Percentiles rank a stretch among this genome's conserved stretches.
phyloP scores from a whole-genome alignment of 2,113 vertebrate genomes.

The Spea bombifrons region DNA sequence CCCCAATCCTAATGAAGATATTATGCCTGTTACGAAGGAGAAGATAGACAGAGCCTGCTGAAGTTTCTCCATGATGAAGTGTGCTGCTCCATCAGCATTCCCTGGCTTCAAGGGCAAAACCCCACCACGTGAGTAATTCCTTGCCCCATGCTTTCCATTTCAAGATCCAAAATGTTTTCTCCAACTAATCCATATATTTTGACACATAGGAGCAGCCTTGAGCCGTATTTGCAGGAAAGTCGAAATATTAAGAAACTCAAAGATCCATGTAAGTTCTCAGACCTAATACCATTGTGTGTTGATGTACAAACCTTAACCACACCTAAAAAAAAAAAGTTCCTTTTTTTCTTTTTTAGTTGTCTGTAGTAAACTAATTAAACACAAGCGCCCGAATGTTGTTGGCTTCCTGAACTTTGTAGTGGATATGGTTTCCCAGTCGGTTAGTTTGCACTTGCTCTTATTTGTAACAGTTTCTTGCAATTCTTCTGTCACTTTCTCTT shows the following conservation, averaged over 20 bases:
- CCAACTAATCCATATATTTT: neutral
- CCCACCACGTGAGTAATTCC: constrained; percentile 68
- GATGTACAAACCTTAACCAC: neutral
- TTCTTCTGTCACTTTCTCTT: too few species aligned
- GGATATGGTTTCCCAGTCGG: constrained; percentile 81
- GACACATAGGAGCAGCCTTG: constrained; percentile 68
- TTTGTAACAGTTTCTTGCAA: too few species aligned
- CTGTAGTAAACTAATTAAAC: constrained; percentile 76
- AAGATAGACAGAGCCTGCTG: constrained; percentile 79
- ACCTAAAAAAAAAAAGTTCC: neutral
- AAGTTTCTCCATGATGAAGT: constrained; percentile 86
- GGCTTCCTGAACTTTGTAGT: constrained; percentile 84
- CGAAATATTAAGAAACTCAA: constrained; percentile 82
- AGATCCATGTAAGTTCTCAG: constrained; percentile 71
- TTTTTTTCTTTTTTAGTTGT: neutral
- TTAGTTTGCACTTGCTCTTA: constrained; percentile 53
- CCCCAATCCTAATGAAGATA: constrained; percentile 64
- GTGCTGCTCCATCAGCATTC: constrained; percentile 80
- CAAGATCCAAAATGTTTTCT: neutral
- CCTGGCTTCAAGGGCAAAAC: constrained; percentile 65
- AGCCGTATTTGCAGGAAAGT: constrained; percentile 80
- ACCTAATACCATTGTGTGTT: too few species aligned
- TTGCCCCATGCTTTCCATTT: neutral
- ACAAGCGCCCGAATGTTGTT: constrained; percentile 80
- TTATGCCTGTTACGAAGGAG: constrained; percentile 82